Base-by-base conservation (phyloP, 2,113 vertebrate genomes). In the Leucopsar rothschildi region DNA sequence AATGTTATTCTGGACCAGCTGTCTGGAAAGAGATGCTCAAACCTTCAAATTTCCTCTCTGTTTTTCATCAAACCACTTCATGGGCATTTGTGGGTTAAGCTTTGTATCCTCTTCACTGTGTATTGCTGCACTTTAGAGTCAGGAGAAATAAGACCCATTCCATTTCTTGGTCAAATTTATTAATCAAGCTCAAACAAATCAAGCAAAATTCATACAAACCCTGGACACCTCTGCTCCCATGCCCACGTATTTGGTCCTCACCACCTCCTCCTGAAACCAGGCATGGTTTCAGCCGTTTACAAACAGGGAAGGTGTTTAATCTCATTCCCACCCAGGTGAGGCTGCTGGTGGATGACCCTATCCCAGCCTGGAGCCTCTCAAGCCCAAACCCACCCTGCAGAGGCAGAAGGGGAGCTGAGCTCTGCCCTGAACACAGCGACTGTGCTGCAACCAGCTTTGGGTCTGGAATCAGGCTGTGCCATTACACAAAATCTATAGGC, bases 371-470 rank as follows among this genome's bases (percentile, higher is more conserved):
- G 52, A 50, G 61, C 17, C 21, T 65, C 27, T 56, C 50, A 5
- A 37, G 24, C 50, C 60, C 7, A 2, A 40, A 4, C 24, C 31
- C 40, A 35, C 2, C 0, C 12, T 6, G 2, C 31, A 57, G 42
- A 9, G 3, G 37, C 9, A 6, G 3, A 19, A 60, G 49, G 2
- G 9, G 66, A 84, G 37, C 66, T 39, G 44, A 64, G 45, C 60
- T 53, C 45, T 59, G 53, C 37, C 6, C 3, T 1, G 25, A 63
- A 2, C 5, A 1, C 66, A 42, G 53, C 0, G 1, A 42, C 5
- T 1, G 29, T 39, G 19, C 71, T 11, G 0, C 44, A 52, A 56
- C 31, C 18, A 0, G 37, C 59, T 49, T 12, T 2, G 11, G 72
- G 28, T 37, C 88, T 95, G 79, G 79, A 68, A 57, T 29, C 64